Evolutionary conservation across 2,797 vertebrate genomes (phyloP), one percentile per base, ranked within the genome.

Genomic region (Clarias fuscus): DNA sequence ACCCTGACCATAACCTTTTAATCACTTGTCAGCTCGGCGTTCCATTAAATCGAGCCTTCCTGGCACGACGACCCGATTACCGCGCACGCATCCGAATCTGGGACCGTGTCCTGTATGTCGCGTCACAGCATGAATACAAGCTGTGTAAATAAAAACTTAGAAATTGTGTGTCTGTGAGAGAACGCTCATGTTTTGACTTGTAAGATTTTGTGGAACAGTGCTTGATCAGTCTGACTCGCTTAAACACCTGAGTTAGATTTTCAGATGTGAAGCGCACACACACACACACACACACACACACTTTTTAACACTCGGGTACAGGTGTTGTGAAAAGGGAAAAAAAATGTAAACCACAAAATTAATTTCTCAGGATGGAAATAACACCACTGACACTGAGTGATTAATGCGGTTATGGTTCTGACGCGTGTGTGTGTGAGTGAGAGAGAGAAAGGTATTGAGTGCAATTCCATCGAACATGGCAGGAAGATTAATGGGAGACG

Each of bases 401-500:
- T 81, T 65, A 81, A 43, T 65, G 61, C 7, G 30, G 61, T 30
- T 81, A 3, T 65, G 37, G 78, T 65, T 65, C 78, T 81, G 78
- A 62, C 70, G 62, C n/a, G 30, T 72, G 83, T 64, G 58, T 75
- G 82, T 84, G 70, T 27, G 24, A n/a, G 22, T 40, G 62, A 5
- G n/a, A 0, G n/a, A 5, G 65, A 15, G 65, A 5, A 22, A 53
- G 13, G 5, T 20, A 40, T 15, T 67, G 48, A 67, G 62, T 81
- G 62, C 79, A 30, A 8, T 27, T 65, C 15, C 24, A 81, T 48
- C 27, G 78, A 81, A 48, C 37, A 13, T 81, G 62, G 62, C 79
- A 81, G 79, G 43, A 48, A 81, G 62, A 81, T 65, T 81, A 53
- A 81, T 30, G 62, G 40, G 4, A 53, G 37, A 81, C 15, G 78